Base-by-base conservation (phyloP, 2,797 vertebrate species). In the Buceros bicornis region DNA sequence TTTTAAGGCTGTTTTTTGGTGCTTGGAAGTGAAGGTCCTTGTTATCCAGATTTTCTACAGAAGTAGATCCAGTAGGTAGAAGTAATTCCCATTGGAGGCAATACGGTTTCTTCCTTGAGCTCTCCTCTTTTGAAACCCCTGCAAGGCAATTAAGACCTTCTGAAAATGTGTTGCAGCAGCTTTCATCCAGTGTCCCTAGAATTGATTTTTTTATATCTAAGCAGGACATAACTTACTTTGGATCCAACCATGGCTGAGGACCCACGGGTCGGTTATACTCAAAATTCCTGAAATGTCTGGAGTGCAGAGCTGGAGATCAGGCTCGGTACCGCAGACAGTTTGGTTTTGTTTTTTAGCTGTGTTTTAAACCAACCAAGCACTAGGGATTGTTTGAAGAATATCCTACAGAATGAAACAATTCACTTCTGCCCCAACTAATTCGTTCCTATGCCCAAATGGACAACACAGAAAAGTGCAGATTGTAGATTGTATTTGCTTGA, bases 401-500 rank as follows among this genome's bases (percentile, higher is more conserved):
- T 43, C 16, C 45, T 70, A 37, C 72, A 76, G 42, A 45, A 37
- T 72, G 18, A 43, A 51, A 45, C 13, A 12, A 6, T 72, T 83
- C 4, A 11, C 10, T 57, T 26, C 51, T 1, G 48, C 26, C 51
- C 17, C 1, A 51, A 4, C 8, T 76, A 15, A 58, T 79, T 79
- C 3, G 7, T 58, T 76, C 16, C 5, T 33, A 2, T 76, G 22
- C 51, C 29, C 43, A 72, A 76, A 91, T 45, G 16, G 35, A 45
- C 31, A 69, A 9, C 8, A 70, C 50, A 64, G 8, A 12, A 70
- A 85, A 66, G 43, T 19, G 19, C 4, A 13, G 65, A 15, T 21
- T 16, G 40, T 72, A 0, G 42, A 62, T 58, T 0, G 0, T 43
- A 7, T 17, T 84, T 53, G 8, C 22, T 58, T 89, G 47, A 29